Evolutionary conservation across 2,888 invertebrate species (phyloP).

Genomic region (Boloria selene): DNA sequence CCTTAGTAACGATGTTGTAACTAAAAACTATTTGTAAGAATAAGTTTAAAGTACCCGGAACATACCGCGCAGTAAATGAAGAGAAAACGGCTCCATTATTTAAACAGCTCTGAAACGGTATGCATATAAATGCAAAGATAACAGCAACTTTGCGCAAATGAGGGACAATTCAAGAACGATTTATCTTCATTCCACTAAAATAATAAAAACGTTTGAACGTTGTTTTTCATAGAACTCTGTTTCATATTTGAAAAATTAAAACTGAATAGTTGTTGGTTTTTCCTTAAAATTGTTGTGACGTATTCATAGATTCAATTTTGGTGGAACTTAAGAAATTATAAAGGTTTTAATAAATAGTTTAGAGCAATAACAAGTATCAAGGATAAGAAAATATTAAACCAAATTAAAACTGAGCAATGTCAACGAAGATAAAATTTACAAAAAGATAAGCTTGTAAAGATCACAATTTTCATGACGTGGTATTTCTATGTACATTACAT

Average conservation of each 20-base stretch:
- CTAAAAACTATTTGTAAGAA: background rate
- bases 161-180: conserved; percentile 61
- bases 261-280: too few relatives aligned
- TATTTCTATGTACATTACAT: too few relatives aligned
- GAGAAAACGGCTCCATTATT: conserved; percentile 37
- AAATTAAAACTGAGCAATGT: too few relatives aligned
- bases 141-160: conserved; percentile 40
- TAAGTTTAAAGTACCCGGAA: conserved; percentile 13
- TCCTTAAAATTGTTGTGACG: too few relatives aligned
- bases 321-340: too few relatives aligned
- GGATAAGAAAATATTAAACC: too few relatives aligned
- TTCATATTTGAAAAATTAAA: conserved; percentile 21
- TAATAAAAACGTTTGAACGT: conserved; percentile 28
- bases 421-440: too few relatives aligned
- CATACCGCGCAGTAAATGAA: conserved; percentile 32
- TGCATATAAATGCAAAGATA: conserved; percentile 43
- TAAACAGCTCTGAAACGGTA: conserved; percentile 38
- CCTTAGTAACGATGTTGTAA: background rate
- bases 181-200: conserved; percentile 60
- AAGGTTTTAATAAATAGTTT: too few relatives aligned
- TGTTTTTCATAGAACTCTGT: conserved; percentile 22
- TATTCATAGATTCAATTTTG: too few relatives aligned
- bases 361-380: too few relatives aligned
- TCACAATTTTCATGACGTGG: too few relatives aligned
- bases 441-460: too few relatives aligned